phyloP scores from a whole-genome alignment of 2,888 invertebrate genomes.

The Scaptomyza polygonia region DNA sequence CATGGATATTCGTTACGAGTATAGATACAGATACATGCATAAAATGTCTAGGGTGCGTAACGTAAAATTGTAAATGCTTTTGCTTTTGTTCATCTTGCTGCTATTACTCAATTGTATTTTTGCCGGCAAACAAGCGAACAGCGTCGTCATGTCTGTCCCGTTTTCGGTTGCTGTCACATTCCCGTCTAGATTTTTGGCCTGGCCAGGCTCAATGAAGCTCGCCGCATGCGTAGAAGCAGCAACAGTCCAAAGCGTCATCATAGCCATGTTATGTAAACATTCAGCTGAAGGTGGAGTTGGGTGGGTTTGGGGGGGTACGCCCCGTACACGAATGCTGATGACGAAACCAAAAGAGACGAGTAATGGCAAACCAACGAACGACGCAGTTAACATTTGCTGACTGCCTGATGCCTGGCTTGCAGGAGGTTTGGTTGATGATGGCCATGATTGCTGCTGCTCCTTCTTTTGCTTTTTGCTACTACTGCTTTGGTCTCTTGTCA shows the following conservation, averaged over 20 bases:
- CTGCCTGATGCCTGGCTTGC: conserved; percentile 53
- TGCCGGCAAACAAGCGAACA: conserved; percentile 56
- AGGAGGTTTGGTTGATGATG: conserved; percentile 22
- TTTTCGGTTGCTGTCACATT: conserved; percentile 4
- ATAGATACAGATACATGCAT: conserved; percentile 24
- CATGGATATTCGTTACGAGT: not conserved
- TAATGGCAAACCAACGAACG: conserved; percentile 1
- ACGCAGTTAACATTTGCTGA: conserved; percentile 49
- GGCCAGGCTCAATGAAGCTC: conserved; percentile 47
- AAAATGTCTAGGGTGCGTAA: conserved; percentile 63
- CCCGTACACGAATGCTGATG: conserved; percentile 23
- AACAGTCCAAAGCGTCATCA: conserved; percentile 33
- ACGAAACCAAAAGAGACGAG: conserved; percentile 36
- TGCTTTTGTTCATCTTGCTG: not conserved
- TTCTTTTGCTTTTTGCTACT: conserved; percentile 13
- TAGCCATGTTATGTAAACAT: conserved; percentile 70
- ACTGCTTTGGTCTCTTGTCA: conserved; percentile 40
- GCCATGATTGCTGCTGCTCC: conserved; percentile 18
- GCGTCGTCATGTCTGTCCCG: conserved; percentile 21
- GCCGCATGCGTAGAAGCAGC: conserved; percentile 52
- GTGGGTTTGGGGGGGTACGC: not conserved
- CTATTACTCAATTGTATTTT: conserved; percentile 24
- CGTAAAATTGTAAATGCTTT: conserved; percentile 54
- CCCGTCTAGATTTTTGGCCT: conserved; percentile 11
- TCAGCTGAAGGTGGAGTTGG: not conserved